These are phyloP conservation scores for Scarus forsteni DNA, from an alignment of 2,797 vertebrate species.

Conservation along the genomic window DNA sequence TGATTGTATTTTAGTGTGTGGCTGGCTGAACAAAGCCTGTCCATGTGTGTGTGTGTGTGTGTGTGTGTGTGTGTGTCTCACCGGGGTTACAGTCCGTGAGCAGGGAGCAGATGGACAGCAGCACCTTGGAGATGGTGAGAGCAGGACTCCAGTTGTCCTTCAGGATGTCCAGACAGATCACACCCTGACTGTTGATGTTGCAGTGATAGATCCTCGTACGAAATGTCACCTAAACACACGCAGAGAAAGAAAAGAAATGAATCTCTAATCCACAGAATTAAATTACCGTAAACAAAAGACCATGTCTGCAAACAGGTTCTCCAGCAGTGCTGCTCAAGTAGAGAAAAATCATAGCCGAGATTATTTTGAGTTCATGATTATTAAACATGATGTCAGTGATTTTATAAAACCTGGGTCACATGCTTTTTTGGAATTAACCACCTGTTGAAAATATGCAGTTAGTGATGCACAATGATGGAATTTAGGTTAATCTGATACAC, in stretches of 20 bases:
- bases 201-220: conserved; percentile 94
- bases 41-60: background rate
- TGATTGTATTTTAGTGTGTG: conserved; percentile 2
- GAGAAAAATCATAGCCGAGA: too few relatives aligned
- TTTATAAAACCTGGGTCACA: too few relatives aligned
- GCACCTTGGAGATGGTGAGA: conserved; percentile 95
- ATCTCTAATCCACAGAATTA: background rate
- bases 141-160: conserved; percentile 94
- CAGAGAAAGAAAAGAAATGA: background rate
- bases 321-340: too few relatives aligned
- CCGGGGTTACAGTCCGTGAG: conserved; percentile 96
- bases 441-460: too few relatives aligned
- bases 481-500: too few relatives aligned
- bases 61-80: conserved; percentile 73
- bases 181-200: conserved; percentile 95
- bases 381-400: too few relatives aligned
- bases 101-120: conserved; percentile 95
- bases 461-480: too few relatives aligned
- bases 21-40: too few relatives aligned
- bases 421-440: too few relatives aligned
- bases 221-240: conserved; percentile 83
- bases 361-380: too few relatives aligned
- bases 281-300: background rate
- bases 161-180: conserved; percentile 91
- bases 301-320: too few relatives aligned